Percentiles rank a stretch among this genome's conserved stretches.
These are phyloP conservation scores for Ptychoptera contaminata DNA, from an alignment of 2,888 invertebrate genomes.

Conservation along the genomic window DNA sequence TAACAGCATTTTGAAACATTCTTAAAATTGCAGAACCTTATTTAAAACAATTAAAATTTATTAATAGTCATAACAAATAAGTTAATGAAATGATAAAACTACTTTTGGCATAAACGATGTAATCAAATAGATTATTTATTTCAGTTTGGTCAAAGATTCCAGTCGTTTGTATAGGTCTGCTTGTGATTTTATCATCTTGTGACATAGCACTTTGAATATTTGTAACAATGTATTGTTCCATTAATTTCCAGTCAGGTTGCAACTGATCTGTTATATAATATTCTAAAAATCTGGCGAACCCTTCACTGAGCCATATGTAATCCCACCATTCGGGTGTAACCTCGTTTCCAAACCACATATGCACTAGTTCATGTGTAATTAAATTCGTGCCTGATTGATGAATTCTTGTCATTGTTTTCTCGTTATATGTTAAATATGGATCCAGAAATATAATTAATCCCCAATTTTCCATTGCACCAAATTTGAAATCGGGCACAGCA, in stretches of 20 bases:
- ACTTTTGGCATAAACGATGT: conserved; percentile 1
- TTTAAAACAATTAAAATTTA: too few relatives aligned
- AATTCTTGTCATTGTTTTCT: conserved; percentile 10
- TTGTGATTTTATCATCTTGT: conserved; percentile 20
- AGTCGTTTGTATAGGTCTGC: not conserved
- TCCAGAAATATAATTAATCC: conserved; percentile 38
- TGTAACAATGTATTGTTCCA: conserved; percentile 37
- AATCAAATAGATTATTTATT: conserved; percentile 4
- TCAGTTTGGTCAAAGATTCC: not conserved
- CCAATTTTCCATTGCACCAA: conserved; percentile 41
- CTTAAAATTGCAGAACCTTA: too few relatives aligned
- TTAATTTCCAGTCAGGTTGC: conserved; percentile 33
- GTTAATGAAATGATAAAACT: too few relatives aligned
- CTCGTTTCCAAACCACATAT: conserved; percentile 59
- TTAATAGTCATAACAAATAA: too few relatives aligned
- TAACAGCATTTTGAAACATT: too few relatives aligned
- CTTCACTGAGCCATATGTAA: conserved; percentile 48
- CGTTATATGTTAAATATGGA: conserved; percentile 1
- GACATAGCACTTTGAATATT: conserved; percentile 32
- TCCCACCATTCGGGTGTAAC: conserved; percentile 48
- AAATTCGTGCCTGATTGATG: conserved; percentile 32
- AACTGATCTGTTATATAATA: conserved; percentile 40
- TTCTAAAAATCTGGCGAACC: conserved; percentile 51
- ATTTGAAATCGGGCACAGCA: conserved; percentile 40
- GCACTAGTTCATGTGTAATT: conserved; percentile 37